Base-by-base conservation (phyloP, 2,797 vertebrate genomes). In the Prunella strophiata region DNA sequence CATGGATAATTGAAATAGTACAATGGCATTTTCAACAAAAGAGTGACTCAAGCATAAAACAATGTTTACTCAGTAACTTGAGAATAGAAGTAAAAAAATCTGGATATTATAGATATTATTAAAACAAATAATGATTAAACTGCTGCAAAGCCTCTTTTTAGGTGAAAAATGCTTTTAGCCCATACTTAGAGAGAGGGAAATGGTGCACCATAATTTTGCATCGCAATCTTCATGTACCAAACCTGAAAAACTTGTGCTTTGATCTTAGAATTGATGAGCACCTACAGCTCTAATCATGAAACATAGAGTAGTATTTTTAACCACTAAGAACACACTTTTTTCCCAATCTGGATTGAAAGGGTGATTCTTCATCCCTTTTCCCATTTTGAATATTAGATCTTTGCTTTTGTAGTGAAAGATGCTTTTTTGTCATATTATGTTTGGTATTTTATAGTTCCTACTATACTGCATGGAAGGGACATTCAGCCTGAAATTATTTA, bases 401-500 rank as follows among this genome's bases (percentile, higher is more conserved):
- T 84, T 23, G 14, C 26, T 76, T 88, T 91, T 86, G 25, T 62
- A 90, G 32, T 65, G 32, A 91, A 93, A 86, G 30, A 89, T 66
- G 15, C 1, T 74, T 92, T 94, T 94, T 88, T 89, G 50, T 62
- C 27, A 36, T 73, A 79, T 74, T 80, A 55, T 86, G 10, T 84
- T 85, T 73, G 45, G 7, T 78, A 48, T 86, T 55, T 83, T 77
- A 85, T 36, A 32, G 23, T 68, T 93, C 95, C 82, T 42, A 61
- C 52, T 71, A n/a, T 62, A 83, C 19, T 84, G 43, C 7, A 5
- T 66, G 54, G 71, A 91, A 75, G 48, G 40, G 83, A 80, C 40
- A 83, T 78, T 82, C 51, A 70, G 51, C 20, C 63, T 93, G n/a
- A 66, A 94, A 94, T 59, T 62, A 42, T 87, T 85, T 95, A 88